These are phyloP conservation scores for Rhinoptilus africanus DNA, from an alignment of 2,113 vertebrate species.

Conservation along the genomic window DNA sequence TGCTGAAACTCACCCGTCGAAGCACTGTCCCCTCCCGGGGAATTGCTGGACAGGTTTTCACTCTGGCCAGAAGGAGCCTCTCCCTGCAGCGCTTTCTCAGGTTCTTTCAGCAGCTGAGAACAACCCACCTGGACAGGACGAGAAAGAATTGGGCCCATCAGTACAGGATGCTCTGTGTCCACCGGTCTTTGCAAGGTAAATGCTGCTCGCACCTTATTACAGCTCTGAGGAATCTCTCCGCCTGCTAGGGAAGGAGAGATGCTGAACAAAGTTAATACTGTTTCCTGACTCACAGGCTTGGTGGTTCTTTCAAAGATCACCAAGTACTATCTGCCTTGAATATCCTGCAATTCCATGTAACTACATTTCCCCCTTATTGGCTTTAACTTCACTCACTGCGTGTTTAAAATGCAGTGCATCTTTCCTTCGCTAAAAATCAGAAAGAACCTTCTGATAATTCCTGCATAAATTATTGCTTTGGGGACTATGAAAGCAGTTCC, in stretches of 20 bases:
- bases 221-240: neutral
- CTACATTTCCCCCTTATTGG: neutral
- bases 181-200: neutral
- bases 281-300: neutral
- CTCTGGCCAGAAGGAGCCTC: constrained; percentile 53
- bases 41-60: constrained; percentile 69
- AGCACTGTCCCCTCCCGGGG: constrained; percentile 61
- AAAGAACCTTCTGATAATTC: neutral
- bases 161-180: neutral
- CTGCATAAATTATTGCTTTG: neutral
- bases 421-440: neutral
- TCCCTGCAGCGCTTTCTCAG: constrained; percentile 74
- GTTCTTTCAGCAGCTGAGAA: constrained; percentile 78
- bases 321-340: neutral
- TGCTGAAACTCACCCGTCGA: constrained; percentile 66
- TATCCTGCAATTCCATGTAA: neutral
- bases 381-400: neutral
- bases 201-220: neutral
- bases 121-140: constrained; percentile 72
- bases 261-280: neutral
- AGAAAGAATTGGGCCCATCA: neutral
- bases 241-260: neutral
- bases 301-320: neutral
- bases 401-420: neutral
- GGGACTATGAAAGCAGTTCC: neutral